phyloP scores from a whole-genome alignment of 2,888 invertebrate species.

The Drosophila affinis region DNA sequence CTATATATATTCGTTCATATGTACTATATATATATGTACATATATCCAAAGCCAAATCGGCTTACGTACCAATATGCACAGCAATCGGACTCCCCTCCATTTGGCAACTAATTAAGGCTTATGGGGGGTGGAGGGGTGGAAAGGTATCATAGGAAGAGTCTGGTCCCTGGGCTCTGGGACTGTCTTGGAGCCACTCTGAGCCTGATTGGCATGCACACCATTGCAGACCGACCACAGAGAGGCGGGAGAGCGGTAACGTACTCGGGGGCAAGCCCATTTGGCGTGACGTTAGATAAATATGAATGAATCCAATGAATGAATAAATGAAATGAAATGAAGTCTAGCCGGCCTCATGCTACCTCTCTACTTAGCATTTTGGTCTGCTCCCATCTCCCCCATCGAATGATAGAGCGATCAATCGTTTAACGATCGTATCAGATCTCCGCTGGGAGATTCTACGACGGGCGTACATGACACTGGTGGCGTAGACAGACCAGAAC shows the following conservation, averaged over 20 bases:
- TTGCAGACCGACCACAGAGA: slow-evolving; percentile 29
- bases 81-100: slow-evolving; percentile 12
- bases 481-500: slow-evolving; percentile 27
- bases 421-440: slow-evolving; percentile 2
- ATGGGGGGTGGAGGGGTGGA: background rate
- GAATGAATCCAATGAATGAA: slow-evolving; percentile 47
- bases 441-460: slow-evolving; percentile 7
- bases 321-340: slow-evolving; percentile 17
- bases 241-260: background rate
- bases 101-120: slow-evolving; percentile 53
- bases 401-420: background rate
- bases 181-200: slow-evolving; percentile 1
- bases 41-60: slow-evolving; percentile 29
- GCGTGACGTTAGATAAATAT: slow-evolving; percentile 42
- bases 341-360: background rate
- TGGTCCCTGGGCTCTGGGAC: background rate
- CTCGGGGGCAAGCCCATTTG: slow-evolving; percentile 6
- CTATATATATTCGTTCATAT: background rate
- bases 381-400: slow-evolving; percentile 4
- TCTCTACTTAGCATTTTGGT: slow-evolving; percentile 33
- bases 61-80: slow-evolving; percentile 37
- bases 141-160: slow-evolving; percentile 6
- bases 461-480: slow-evolving; percentile 27
- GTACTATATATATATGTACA: background rate
- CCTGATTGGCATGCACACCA: slow-evolving; percentile 57